These are phyloP conservation scores for Stercorarius parasiticus DNA, from an alignment of 2,113 vertebrate species.

Conservation along the genomic window DNA sequence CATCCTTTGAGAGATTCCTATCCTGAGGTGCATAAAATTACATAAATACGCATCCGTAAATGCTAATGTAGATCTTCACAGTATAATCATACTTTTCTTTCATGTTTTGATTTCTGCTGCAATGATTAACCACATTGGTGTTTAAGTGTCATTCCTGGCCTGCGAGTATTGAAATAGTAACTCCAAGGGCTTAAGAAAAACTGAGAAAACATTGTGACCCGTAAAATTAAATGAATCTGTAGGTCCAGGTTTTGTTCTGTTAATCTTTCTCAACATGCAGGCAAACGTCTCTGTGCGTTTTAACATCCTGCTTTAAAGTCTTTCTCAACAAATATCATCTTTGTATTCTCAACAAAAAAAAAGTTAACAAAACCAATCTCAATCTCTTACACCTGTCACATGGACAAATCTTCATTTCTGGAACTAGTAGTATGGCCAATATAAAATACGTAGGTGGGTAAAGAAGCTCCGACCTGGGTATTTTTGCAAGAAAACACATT, in stretches of 20 bases:
- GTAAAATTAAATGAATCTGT: background rate
- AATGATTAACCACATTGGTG: background rate
- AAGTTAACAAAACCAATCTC: background rate
- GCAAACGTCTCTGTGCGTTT: background rate
- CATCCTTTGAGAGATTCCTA: background rate
- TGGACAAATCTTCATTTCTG: background rate
- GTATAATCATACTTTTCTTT: background rate
- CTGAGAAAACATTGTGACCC: background rate
- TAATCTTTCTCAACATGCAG: background rate
- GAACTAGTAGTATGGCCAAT: background rate
- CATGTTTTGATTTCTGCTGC: constrained; percentile 17
- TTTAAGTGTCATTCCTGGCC: background rate
- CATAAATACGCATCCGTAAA: constrained; percentile 1
- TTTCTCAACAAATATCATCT: background rate
- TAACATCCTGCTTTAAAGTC: background rate
- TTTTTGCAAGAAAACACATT: background rate
- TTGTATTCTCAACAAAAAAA: background rate
- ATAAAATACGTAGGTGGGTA: background rate
- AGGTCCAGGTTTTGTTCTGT: background rate
- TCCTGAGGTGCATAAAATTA: background rate
- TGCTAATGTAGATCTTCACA: background rate
- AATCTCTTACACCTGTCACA: background rate
- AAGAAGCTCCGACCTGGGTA: background rate
- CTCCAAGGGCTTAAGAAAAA: background rate
- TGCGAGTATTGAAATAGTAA: background rate